phyloP scores from a whole-genome alignment of 2,113 vertebrate genomes.

The Delphinus delphis region DNA sequence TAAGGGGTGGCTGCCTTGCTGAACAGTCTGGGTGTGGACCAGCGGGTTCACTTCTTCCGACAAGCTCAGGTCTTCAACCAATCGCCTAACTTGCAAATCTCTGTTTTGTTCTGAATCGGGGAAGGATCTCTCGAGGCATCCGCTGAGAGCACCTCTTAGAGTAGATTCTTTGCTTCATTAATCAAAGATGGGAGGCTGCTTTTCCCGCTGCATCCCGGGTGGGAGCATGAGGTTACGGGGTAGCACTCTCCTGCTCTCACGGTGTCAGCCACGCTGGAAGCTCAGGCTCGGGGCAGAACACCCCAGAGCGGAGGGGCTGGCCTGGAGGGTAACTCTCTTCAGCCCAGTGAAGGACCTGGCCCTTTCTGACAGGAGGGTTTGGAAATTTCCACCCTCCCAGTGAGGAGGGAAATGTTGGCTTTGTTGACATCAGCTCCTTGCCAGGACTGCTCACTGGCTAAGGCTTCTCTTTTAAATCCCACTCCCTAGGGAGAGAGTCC shows the following conservation, averaged over 20 bases:
- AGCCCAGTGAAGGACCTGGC: conserved; percentile 11
- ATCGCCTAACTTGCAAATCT: not conserved
- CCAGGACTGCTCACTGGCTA: conserved; percentile 44
- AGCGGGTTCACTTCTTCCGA: not conserved
- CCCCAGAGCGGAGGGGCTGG: not conserved
- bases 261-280: not conserved
- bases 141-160: not conserved
- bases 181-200: not conserved
- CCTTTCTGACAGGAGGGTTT: not conserved
- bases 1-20: not conserved
- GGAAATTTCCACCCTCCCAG: conserved; percentile 67
- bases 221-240: fast-evolving
- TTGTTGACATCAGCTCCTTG: conserved; percentile 55
- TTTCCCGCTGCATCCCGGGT: not conserved
- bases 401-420: conserved; percentile 61
- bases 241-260: not conserved
- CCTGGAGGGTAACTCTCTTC: not conserved
- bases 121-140: not conserved
- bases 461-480: conserved; percentile 33
- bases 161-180: not conserved
- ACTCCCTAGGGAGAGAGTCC: not conserved
- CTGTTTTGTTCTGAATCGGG: not conserved
- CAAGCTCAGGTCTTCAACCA: not conserved
- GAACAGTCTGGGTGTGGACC: not conserved
- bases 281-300: not conserved